These are phyloP conservation scores for Acanthosepion lycidas DNA, from an alignment of 2,888 invertebrate species.

Conservation along the genomic window DNA sequence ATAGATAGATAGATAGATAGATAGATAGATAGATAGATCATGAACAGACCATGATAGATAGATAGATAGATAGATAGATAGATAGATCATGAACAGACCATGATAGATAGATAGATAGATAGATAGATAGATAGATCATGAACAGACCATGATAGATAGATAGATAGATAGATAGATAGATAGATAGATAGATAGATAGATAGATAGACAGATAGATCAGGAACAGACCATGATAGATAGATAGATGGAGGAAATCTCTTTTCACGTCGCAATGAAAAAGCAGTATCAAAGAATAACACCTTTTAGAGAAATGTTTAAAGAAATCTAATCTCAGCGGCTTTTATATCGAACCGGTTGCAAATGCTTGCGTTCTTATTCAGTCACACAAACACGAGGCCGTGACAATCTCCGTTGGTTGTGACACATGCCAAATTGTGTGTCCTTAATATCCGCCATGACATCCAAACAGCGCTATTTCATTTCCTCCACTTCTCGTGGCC, in stretches of 20 bases:
- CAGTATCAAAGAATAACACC: neutral
- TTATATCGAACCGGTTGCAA: neutral
- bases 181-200: neutral
- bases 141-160: neutral
- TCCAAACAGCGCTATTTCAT: conserved; percentile 15
- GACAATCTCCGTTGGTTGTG: neutral
- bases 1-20: too few relatives aligned
- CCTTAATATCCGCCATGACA: conserved; percentile 2
- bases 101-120: too few relatives aligned
- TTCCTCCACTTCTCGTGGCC: neutral
- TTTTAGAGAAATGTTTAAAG: neutral
- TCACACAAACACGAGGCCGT: neutral
- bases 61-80: too few relatives aligned
- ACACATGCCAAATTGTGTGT: neutral
- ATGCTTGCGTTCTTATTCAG: neutral
- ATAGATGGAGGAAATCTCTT: too few relatives aligned
- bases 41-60: too few relatives aligned
- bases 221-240: neutral
- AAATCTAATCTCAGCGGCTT: neutral
- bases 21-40: too few relatives aligned
- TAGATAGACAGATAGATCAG: neutral
- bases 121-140: neutral
- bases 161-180: too few relatives aligned
- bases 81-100: too few relatives aligned
- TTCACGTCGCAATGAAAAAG: too few relatives aligned